A percentile compares a stretch with the other conserved stretches of the same genome.
Evolutionary conservation across 1,140 invertebrate species (phyloP).

Genomic region (Tetramorium simillimum): DNA sequence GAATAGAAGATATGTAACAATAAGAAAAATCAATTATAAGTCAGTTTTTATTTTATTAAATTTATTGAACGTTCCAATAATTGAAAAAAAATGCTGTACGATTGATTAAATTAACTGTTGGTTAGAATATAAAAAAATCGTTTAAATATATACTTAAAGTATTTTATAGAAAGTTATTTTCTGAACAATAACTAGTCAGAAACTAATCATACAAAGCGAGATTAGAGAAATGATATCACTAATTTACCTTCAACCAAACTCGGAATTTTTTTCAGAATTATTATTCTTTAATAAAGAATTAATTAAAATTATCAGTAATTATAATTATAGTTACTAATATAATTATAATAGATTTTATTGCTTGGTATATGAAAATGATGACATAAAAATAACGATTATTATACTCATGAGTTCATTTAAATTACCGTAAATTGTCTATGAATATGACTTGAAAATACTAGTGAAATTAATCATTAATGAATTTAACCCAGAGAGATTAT

Average conservation of each 20-base stretch:
- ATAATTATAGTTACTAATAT: not conserved
- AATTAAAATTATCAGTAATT: not conserved
- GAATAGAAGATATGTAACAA: not conserved
- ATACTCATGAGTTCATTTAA: not conserved
- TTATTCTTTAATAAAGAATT: not conserved
- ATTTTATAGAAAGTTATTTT: not conserved
- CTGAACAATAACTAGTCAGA: not conserved
- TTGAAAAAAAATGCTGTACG: not conserved
- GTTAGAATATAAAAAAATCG: not conserved
- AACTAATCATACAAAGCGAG: not conserved
- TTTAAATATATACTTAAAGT: not conserved
- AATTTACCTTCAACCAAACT: not conserved
- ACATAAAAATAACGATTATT: too few relatives aligned
- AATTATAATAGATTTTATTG: too few relatives aligned
- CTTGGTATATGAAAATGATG: too few relatives aligned
- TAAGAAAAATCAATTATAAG: not conserved
- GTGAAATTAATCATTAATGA: not conserved
- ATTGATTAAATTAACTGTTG: not conserved
- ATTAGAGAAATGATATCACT: not conserved
- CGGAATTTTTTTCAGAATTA: not conserved
- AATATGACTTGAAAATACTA: not conserved
- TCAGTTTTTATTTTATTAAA: not conserved
- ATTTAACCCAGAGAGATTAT: not conserved
- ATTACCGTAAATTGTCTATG: not conserved
- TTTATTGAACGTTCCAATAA: not conserved